These are phyloP conservation scores for Sialia sialis DNA, from an alignment of 2,113 vertebrate genomes.

Conservation along the genomic window DNA sequence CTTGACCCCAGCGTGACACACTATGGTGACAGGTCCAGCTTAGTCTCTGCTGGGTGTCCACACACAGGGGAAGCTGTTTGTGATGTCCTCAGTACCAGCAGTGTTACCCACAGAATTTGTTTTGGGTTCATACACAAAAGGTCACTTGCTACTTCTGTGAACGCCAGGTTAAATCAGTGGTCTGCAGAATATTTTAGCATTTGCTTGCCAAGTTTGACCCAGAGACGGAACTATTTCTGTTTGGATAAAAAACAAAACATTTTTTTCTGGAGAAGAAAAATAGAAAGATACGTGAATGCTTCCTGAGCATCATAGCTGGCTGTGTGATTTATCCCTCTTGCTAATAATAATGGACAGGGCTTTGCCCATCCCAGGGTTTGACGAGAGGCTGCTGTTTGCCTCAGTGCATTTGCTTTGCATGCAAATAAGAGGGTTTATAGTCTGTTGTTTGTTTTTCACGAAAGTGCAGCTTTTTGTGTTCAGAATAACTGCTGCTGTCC, in stretches of 20 bases:
- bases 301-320: neutral
- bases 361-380: neutral
- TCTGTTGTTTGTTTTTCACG: slow-evolving; percentile 11
- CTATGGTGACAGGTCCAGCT: neutral
- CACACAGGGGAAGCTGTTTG: neutral
- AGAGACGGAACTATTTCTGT: neutral
- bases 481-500: neutral
- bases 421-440: neutral
- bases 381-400: neutral
- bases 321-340: neutral
- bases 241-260: neutral
- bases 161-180: neutral
- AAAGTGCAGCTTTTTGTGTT: neutral
- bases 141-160: rapidly evolving
- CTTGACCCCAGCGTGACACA: neutral
- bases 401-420: neutral
- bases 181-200: neutral
- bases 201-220: neutral
- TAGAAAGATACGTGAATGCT: neutral
- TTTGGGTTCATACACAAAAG: neutral
- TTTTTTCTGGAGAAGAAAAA: neutral
- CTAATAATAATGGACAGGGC: neutral
- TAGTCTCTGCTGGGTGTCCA: neutral
- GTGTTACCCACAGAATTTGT: neutral
- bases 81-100: neutral